phyloP scores from a whole-genome alignment of 2,888 invertebrate genomes.

The Xanthia icteritia region DNA sequence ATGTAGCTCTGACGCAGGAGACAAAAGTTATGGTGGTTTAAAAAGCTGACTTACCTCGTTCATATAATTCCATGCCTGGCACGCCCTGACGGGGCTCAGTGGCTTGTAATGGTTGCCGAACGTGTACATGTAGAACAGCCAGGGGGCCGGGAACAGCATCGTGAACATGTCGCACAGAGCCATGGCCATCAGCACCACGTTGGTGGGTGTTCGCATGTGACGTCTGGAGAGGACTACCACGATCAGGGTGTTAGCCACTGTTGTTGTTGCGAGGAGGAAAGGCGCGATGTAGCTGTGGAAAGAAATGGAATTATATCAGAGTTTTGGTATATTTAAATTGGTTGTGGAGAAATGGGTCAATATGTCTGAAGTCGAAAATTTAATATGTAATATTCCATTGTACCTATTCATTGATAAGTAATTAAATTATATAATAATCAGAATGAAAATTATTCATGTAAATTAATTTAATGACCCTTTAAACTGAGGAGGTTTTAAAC shows the following conservation, averaged over 20 bases:
- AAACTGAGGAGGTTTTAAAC: neutral
- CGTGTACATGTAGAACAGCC: slow-evolving; percentile 97
- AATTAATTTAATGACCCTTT: neutral
- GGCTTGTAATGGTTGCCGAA: slow-evolving; percentile 96
- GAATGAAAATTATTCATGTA: neutral
- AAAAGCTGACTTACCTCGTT: slow-evolving; percentile 91
- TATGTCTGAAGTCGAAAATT: too few relatives aligned
- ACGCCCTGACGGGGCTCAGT: slow-evolving; percentile 93
- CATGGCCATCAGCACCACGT: slow-evolving; percentile 98
- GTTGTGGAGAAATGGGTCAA: neutral
- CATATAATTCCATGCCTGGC: slow-evolving; percentile 95
- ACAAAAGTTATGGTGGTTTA: neutral
- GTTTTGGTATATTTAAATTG: neutral
- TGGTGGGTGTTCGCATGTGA: slow-evolving; percentile 98
- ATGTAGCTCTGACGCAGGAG: neutral
- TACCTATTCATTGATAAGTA: neutral
- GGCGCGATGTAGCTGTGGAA: slow-evolving; percentile 92
- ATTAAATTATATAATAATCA: too few relatives aligned
- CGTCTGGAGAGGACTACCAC: slow-evolving; percentile 96
- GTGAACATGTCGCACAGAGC: slow-evolving; percentile 98
- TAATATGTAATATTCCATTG: neutral
- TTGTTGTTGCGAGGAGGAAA: slow-evolving; percentile 95
- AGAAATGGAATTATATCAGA: neutral
- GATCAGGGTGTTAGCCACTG: slow-evolving; percentile 97
- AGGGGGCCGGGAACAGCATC: slow-evolving; percentile 96